Conservation (phyloP, 1,140 invertebrate genomes). For the Cydia pomonella region DNA sequence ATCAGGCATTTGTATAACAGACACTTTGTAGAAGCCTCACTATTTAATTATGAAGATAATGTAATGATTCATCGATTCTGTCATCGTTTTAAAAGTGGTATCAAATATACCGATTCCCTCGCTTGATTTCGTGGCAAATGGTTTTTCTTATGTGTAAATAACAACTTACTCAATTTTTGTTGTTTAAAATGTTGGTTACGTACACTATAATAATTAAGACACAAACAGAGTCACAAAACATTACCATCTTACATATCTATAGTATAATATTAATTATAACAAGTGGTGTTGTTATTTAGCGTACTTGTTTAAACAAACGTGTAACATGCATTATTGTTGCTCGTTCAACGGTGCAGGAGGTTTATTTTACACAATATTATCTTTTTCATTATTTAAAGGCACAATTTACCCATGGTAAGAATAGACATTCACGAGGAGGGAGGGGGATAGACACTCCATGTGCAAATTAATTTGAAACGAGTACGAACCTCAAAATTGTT, state of each 20-base stretch:
- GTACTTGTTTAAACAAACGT: slow-evolving; percentile 28
- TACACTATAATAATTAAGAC: background rate
- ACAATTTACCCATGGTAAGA: slow-evolving; percentile 56
- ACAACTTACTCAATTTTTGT: background rate
- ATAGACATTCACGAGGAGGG: slow-evolving; percentile 68
- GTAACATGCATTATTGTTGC: slow-evolving; percentile 31
- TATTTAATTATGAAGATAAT: background rate
- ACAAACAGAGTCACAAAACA: slow-evolving; percentile 27
- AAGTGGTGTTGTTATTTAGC: slow-evolving; percentile 25
- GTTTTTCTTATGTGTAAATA: background rate
- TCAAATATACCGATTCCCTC: background rate
- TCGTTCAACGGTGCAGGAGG: slow-evolving; percentile 26
- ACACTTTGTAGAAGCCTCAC: slow-evolving; percentile 8
- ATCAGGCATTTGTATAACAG: slow-evolving; percentile 17
- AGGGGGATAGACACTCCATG: slow-evolving; percentile 78
- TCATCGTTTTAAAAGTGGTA: background rate
- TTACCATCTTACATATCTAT: slow-evolving; percentile 4
- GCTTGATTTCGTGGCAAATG: background rate
- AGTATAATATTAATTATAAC: slow-evolving; percentile 18
- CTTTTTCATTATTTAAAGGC: slow-evolving; percentile 58
- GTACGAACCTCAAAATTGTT: slow-evolving; percentile 86
- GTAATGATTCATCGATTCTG: slow-evolving; percentile 24
- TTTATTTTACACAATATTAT: slow-evolving; percentile 53
- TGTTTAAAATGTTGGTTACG: background rate
- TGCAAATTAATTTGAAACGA: slow-evolving; percentile 76